These are phyloP conservation scores for Exephanes ischioxanthus DNA, from an alignment of 2,888 invertebrate genomes.

Conservation along the genomic window DNA sequence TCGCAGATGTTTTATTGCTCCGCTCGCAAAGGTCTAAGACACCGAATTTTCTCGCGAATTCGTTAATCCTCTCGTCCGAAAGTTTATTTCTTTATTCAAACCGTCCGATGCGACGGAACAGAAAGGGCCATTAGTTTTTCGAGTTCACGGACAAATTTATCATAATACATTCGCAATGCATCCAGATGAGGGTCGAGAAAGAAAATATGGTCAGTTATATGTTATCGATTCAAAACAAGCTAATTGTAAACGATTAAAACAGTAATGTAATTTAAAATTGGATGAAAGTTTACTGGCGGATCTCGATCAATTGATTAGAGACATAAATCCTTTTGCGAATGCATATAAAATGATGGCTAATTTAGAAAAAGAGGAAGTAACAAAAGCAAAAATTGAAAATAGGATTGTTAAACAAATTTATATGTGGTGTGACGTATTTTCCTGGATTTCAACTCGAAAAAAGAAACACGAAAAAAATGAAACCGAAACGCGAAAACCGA, in stretches of 20 bases:
- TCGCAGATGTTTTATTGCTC: too few species aligned
- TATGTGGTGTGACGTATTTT: too few species aligned
- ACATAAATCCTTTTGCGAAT: slow-evolving; percentile 40
- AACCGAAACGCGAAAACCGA: too few species aligned
- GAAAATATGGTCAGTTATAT: slow-evolving; percentile 54
- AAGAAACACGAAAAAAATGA: too few species aligned
- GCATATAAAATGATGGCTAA: slow-evolving; percentile 62
- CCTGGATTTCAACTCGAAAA: too few species aligned
- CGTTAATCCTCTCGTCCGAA: too few species aligned
- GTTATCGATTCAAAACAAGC: slow-evolving; percentile 32
- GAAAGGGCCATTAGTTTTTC: background rate
- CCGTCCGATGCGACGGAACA: too few species aligned
- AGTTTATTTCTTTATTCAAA: too few species aligned
- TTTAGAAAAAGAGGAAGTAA: slow-evolving; percentile 31
- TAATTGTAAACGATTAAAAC: slow-evolving; percentile 24
- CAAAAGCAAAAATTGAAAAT: slow-evolving; percentile 18
- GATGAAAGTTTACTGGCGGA: slow-evolving; percentile 27
- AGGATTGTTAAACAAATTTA: slow-evolving; percentile 9
- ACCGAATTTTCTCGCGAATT: too few species aligned
- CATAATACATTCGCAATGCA: slow-evolving; percentile 51
- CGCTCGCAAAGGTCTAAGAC: too few species aligned
- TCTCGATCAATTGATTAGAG: slow-evolving; percentile 46
- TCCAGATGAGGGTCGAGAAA: slow-evolving; percentile 17
- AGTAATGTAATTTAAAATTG: slow-evolving; percentile 12
- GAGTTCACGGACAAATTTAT: slow-evolving; percentile 27